Conservation (phyloP, 2,113 vertebrate species). For the Ranitomeya variabilis region DNA sequence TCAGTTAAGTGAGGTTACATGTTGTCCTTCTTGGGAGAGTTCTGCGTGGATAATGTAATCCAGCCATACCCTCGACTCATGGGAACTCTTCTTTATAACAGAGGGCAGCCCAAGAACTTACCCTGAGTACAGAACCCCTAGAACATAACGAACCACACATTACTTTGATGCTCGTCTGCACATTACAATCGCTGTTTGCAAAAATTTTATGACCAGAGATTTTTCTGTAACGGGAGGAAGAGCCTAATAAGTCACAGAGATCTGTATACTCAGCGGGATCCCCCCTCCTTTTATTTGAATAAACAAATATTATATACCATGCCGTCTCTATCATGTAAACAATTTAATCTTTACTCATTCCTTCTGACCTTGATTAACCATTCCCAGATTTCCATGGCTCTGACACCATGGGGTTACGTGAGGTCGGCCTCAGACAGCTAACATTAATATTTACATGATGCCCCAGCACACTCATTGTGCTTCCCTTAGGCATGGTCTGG, state of each 20-base stretch:
- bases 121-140: background rate
- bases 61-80: background rate
- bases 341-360: constrained; percentile 52
- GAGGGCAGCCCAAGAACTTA: background rate
- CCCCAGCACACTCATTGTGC: constrained; percentile 38
- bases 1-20: constrained; percentile 4
- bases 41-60: constrained; percentile 12
- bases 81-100: background rate
- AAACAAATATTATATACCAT: constrained; percentile 53
- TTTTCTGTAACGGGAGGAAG: background rate
- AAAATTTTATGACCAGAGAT: background rate
- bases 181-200: background rate
- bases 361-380: constrained; percentile 52
- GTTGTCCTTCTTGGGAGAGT: constrained; percentile 1
- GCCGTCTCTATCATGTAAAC: constrained; percentile 43
- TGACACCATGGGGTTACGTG: constrained; percentile 48
- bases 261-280: background rate
- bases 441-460: constrained; percentile 53
- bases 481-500: constrained; percentile 40
- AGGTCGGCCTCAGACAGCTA: constrained; percentile 45
- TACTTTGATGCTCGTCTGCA: background rate
- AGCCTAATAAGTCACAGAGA: background rate
- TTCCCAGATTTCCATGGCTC: constrained; percentile 43
- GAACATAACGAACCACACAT: background rate
- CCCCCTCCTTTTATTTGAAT: constrained; percentile 20